Evolutionary conservation across 1,140 invertebrate species (phyloP).

Genomic region (Lasioglossum baleicum): DNA sequence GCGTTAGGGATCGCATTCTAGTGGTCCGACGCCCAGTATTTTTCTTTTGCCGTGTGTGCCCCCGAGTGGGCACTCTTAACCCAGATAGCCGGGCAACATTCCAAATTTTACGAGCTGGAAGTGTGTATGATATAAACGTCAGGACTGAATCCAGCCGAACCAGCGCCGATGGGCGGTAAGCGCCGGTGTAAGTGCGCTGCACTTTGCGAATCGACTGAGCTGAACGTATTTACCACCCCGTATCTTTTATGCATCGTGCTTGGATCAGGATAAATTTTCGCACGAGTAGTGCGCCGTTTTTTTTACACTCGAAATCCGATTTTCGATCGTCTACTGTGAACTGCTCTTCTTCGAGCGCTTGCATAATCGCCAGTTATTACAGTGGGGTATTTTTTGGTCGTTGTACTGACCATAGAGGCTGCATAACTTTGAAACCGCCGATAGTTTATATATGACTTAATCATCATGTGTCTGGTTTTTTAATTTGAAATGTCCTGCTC

Average conservation of each 20-base stretch:
- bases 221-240: constrained; percentile 7
- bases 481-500: too few relatives aligned
- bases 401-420: too few relatives aligned
- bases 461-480: too few relatives aligned
- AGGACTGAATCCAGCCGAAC: neutral
- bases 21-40: constrained; percentile 35
- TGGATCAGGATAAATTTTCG: constrained; percentile 12
- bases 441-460: too few relatives aligned
- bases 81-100: constrained; percentile 56
- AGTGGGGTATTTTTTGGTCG: too few relatives aligned
- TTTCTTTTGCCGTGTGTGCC: constrained; percentile 35
- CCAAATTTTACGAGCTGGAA: constrained; percentile 58
- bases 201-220: constrained; percentile 17
- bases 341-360: neutral
- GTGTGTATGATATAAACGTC: constrained; percentile 32
- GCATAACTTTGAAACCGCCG: too few relatives aligned
- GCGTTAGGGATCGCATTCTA: constrained; percentile 10
- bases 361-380: too few relatives aligned
- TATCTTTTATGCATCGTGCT: constrained; percentile 29
- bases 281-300: neutral
- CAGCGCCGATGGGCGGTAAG: neutral
- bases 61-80: constrained; percentile 52
- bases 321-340: neutral
- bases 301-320: neutral
- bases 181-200: neutral